A percentile compares a stretch with the other conserved stretches of the same genome.
These are phyloP conservation scores for Bujurquina vittata DNA, from an alignment of 2,113 vertebrate genomes.

Conservation along the genomic window DNA sequence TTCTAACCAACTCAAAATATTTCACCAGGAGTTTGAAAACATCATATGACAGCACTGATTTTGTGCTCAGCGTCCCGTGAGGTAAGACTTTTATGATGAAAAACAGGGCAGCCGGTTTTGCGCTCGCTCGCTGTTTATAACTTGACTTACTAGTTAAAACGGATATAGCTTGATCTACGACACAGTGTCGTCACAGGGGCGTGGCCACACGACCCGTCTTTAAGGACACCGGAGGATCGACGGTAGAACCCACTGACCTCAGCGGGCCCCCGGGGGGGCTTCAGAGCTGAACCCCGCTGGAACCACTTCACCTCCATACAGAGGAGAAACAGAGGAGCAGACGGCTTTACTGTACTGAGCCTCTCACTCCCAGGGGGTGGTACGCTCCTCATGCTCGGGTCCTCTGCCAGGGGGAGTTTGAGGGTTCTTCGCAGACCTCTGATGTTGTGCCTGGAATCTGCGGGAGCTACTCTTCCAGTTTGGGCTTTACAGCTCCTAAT, in stretches of 20 bases:
- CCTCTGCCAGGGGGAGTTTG: no score
- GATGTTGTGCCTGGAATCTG: no score
- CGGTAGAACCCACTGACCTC: constrained; percentile 67
- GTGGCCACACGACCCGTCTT: constrained; percentile 69
- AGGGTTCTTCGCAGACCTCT: no score
- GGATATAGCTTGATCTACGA: constrained; percentile 60
- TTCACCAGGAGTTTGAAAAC: neutral
- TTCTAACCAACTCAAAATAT: neutral
- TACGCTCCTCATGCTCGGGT: no score
- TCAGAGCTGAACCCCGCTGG: constrained; percentile 3
- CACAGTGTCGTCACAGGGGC: constrained; percentile 63
- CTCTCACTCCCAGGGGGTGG: no score
- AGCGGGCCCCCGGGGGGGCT: neutral
- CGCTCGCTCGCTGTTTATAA: fast-evolving
- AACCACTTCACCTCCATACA: neutral
- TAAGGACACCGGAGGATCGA: constrained; percentile 68
- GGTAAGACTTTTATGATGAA: constrained; percentile 40
- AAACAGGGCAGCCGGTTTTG: neutral
- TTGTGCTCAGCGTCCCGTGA: neutral
- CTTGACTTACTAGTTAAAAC: constrained; percentile 56
- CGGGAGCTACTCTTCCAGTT: no score
- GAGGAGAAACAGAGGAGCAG: neutral
- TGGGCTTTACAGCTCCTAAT: neutral
- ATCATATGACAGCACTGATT: neutral
- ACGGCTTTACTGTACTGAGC: neutral